phyloP scores from a whole-genome alignment of 1,140 invertebrate genomes.

The Triops cancriformis region DNA sequence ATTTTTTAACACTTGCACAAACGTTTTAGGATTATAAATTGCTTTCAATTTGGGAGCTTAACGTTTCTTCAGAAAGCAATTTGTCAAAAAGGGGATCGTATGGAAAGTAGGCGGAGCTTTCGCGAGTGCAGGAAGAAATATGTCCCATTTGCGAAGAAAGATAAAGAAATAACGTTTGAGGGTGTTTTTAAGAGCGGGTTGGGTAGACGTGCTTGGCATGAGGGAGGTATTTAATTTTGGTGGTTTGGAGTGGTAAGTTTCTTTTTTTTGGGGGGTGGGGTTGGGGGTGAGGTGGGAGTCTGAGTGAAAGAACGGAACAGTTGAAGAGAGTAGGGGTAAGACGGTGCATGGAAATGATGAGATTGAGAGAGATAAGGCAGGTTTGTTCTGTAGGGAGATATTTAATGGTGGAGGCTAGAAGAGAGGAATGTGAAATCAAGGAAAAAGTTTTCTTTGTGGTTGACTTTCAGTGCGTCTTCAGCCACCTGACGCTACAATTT shows the following conservation, averaged over 20 bases:
- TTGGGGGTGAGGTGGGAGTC: no score
- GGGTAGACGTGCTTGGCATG: background rate
- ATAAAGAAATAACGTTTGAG: conserved; percentile 6
- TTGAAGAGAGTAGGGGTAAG: background rate
- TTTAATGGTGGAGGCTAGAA: background rate
- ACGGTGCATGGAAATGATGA: background rate
- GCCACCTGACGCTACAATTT: background rate
- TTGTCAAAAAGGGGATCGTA: background rate
- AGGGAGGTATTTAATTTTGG: background rate
- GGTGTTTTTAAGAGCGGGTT: background rate
- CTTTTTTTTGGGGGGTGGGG: no score
- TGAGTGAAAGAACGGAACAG: background rate
- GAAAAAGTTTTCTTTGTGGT: background rate
- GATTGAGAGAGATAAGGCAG: background rate
- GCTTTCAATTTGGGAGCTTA: background rate
- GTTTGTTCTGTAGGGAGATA: background rate
- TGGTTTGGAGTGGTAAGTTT: background rate
- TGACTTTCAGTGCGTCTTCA: background rate
- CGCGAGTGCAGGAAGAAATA: background rate
- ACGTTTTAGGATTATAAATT: background rate
- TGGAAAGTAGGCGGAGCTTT: background rate
- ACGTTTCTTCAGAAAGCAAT: background rate
- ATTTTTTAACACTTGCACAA: background rate
- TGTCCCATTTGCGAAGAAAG: background rate
- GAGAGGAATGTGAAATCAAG: background rate